Evolutionary conservation across 2,888 invertebrate species (phyloP), one percentile per base, ranked within the genome.

Genomic region (Rhimphoctona megacephalus): DNA sequence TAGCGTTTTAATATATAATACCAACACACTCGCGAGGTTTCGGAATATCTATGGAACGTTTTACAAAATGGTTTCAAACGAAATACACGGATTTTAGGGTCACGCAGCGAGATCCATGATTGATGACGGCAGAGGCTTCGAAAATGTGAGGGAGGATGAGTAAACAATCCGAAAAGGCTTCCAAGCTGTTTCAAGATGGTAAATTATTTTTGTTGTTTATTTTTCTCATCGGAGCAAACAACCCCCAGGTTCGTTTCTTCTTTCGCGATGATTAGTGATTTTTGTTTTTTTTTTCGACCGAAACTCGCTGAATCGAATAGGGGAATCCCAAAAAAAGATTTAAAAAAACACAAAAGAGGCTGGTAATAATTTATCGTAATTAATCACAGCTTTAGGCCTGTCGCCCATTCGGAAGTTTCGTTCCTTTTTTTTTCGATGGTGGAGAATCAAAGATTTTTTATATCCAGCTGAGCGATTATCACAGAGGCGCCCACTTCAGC

Each of bases 291-390:
- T 74, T 66, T 69, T 69, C 39, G 19, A 11, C n/a, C 25, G 14
- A 39, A 46, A 70, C 46, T 46, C 43, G 43, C 61, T 30, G 61
- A 5, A 30, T 30, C 30, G 61, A 30, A 61, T 17, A 17, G 17
- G 5, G 30, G 61, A 61, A 61, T 61, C 6, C 30, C 6, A 61
- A 30, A 57, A 54, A 22, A 54, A 54, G 14, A 19, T 64, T 39
- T 22, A 19, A 39, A 54, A 52, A 36, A 33, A 33, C 14, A 43
- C 39, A 70, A 70, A 57, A 22, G 25, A 25, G 80, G 30, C 30
- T 17, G 67, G 67, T 52, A 74, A 86, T 81, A 79, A 86, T 84
- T 84, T 57, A 86, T 86, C 49, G 86, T 43, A 77, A 81, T 86
- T 86, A 69, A 87, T 77, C 72, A 39, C 76, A 66, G 83, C 52